Evolutionary conservation across 2,113 vertebrate species (phyloP).

Genomic region (Leptobrachium ailaonicum): DNA sequence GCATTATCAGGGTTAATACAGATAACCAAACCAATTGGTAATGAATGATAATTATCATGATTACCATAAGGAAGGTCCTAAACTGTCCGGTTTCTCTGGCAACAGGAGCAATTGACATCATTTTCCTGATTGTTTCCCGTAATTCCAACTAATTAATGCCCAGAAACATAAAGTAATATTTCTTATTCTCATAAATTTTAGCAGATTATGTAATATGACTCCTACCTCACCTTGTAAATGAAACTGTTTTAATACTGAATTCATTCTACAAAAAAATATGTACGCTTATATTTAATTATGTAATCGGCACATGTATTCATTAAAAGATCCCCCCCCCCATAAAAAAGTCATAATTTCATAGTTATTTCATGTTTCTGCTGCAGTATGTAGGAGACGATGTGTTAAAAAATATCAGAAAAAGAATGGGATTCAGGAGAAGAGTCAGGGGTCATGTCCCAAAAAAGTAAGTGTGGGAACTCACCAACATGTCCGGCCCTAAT

Average conservation of each 20-base stretch:
- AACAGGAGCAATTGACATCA: slow-evolving; percentile 50
- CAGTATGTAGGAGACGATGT: too few species aligned
- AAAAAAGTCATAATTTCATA: too few species aligned
- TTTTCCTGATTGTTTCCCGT: slow-evolving; percentile 51
- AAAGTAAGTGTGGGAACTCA: too few species aligned
- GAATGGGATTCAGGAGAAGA: too few species aligned
- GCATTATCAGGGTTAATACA: slow-evolving; percentile 25
- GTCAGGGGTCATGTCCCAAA: too few species aligned
- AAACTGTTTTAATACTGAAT: background rate
- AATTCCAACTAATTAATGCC: slow-evolving; percentile 50
- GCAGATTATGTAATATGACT: slow-evolving; percentile 49
- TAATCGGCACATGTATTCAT: background rate
- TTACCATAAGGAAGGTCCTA: slow-evolving; percentile 47
- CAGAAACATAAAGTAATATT: slow-evolving; percentile 50
- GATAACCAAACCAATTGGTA: slow-evolving; percentile 34
- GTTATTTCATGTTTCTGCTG: too few species aligned
- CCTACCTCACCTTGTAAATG: slow-evolving; percentile 48
- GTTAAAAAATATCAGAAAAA: too few species aligned
- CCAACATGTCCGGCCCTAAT: too few species aligned
- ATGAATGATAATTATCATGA: slow-evolving; percentile 45
- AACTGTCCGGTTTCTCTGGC: slow-evolving; percentile 48
- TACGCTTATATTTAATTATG: background rate
- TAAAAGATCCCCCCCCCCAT: background rate
- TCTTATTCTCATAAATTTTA: slow-evolving; percentile 46
- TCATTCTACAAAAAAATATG: background rate